These are phyloP conservation scores for Andrena bicolor DNA, from an alignment of 2,888 invertebrate genomes.

Conservation along the genomic window DNA sequence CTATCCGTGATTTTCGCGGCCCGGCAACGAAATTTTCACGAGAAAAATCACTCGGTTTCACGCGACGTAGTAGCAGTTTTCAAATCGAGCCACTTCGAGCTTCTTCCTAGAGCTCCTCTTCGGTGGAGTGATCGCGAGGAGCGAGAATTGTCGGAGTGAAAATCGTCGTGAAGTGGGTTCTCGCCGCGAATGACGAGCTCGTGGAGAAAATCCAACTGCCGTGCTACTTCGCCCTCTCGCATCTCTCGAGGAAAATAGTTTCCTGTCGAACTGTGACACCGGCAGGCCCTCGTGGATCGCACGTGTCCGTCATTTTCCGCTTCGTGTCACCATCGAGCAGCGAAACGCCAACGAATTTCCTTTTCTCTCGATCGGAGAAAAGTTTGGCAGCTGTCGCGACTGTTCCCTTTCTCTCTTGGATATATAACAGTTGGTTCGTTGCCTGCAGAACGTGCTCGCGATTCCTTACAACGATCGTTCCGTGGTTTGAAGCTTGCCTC, in stretches of 20 bases:
- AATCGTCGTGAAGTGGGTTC: slow-evolving; percentile 57
- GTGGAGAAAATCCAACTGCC: slow-evolving; percentile 72
- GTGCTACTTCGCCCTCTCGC: background rate
- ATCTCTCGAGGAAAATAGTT: slow-evolving; percentile 19
- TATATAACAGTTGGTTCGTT: background rate
- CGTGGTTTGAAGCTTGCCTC: background rate
- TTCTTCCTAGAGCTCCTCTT: slow-evolving; percentile 19
- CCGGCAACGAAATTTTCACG: background rate
- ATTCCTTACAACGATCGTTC: slow-evolving; percentile 1
- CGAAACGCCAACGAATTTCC: background rate
- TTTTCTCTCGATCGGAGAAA: background rate
- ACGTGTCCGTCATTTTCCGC: slow-evolving; percentile 14
- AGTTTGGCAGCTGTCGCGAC: slow-evolving; percentile 14
- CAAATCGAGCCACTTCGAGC: background rate
- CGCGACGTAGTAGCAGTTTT: background rate
- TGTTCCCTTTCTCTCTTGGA: slow-evolving; percentile 24
- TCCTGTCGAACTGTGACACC: slow-evolving; percentile 16
- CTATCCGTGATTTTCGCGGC: background rate
- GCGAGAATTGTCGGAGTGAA: slow-evolving; percentile 48
- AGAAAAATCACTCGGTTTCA: background rate
- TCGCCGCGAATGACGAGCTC: slow-evolving; percentile 49
- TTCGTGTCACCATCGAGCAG: background rate
- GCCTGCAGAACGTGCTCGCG: slow-evolving; percentile 10
- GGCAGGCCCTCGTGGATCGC: slow-evolving; percentile 2
- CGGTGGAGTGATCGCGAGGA: slow-evolving; percentile 13